Percentiles rank a stretch among this genome's conserved stretches.
Conservation (phyloP, 2,797 vertebrate genomes). For the Amblyraja radiata region DNA sequence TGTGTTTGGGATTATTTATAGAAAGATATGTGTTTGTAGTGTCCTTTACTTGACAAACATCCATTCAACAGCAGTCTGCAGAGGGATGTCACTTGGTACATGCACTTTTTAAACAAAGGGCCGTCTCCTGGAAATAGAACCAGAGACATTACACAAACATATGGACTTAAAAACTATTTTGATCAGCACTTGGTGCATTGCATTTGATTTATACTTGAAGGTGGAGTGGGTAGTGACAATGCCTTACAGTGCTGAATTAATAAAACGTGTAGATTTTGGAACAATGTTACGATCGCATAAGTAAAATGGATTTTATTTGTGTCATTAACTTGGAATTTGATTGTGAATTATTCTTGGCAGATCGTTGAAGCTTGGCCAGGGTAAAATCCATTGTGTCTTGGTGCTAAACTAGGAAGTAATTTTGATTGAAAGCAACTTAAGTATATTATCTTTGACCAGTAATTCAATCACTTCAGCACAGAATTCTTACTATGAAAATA, state of each 20-base stretch:
- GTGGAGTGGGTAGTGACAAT: neutral
- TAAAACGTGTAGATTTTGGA: neutral
- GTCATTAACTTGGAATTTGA: neutral
- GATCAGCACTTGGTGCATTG: neutral
- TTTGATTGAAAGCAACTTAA: neutral
- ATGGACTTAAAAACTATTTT: neutral
- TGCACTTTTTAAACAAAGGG: too few species aligned
- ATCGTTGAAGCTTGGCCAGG: neutral
- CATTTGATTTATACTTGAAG: neutral
- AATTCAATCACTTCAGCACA: too few species aligned
- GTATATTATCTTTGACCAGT: neutral
- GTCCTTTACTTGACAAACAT: neutral
- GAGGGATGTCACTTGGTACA: neutral
- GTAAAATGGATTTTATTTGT: neutral
- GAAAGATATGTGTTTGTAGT: neutral
- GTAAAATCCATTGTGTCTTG: neutral
- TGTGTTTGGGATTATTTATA: neutral
- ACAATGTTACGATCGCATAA: neutral
- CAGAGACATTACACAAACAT: neutral
- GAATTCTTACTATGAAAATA: neutral
- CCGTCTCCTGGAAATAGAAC: neutral
- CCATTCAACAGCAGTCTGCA: neutral
- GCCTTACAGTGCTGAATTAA: neutral
- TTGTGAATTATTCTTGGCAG: neutral
- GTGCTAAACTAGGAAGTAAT: neutral